Base-by-base conservation (phyloP, 1,140 invertebrate genomes). In the Halesus radiatus region DNA sequence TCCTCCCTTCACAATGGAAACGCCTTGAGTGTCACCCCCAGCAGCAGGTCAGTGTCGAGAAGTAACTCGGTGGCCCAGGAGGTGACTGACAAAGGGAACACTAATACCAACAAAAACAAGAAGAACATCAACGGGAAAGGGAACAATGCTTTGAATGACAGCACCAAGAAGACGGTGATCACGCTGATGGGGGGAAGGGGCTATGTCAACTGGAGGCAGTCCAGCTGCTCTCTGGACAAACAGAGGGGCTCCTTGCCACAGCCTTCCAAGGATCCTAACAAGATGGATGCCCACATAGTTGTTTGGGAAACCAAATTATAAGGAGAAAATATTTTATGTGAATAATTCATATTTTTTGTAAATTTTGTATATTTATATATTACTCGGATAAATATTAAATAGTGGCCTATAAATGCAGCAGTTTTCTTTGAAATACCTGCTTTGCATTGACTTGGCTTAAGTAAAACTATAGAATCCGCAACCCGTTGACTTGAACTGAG, bases 221-320 rank as follows among this genome's bases (percentile, higher is more conserved):
- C 92, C 3, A 93, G 92, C 81, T 92, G 92, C 84, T 89, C 89
- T 10, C 85, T 87, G 4, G 90, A 90, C 60, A 82, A 88, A 0
- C 90, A 90, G 29, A 85, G 84, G 8, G 87, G 86, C 64, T 87
- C 87, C 64, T 85, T 86, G 1, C 86, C 89, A 15, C 88, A 88
- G 85, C 90, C 89, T 85, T 85, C 89, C 85, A 66, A 89, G 79
- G 92, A 93, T 80, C 91, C 92, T 23, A 94, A 94, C 84, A 93
- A 90, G 84, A 94, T 92, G 83, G 95, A 97, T 89, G 95, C 96
- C 15, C 95, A 97, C 88, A 94, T 97, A 83, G 93, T 97, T 50
- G 91, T 97, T 13, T 97, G 96, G 96, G 96, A 97, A 89, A 95
- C 96, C 91, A 96, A 97, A 85, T 92, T 97, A 91, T 97, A 90